Conservation (phyloP, 1,140 invertebrate species). For the Thrips palmi region DNA sequence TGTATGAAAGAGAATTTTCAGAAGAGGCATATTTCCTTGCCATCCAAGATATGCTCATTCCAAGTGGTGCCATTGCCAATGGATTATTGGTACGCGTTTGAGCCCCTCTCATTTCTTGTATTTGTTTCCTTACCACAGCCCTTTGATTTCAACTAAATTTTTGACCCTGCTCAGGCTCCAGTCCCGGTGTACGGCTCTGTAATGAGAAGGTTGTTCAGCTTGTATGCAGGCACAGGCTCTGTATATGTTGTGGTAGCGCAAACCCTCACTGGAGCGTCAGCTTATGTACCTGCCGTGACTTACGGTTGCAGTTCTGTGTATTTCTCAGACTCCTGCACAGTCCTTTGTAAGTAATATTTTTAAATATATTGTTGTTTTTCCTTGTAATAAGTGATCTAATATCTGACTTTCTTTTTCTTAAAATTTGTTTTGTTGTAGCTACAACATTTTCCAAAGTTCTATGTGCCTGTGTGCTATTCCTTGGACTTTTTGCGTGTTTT, state of each 20-base stretch:
- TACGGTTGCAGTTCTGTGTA: constrained; percentile 37
- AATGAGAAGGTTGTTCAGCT: constrained; percentile 32
- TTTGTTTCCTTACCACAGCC: too few species aligned
- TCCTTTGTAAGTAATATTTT: constrained; percentile 23
- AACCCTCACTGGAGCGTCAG: constrained; percentile 25
- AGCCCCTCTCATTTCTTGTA: too few species aligned
- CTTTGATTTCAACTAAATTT: too few species aligned
- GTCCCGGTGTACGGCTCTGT: constrained; percentile 13
- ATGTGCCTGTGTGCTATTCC: constrained; percentile 30
- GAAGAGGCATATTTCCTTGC: constrained; percentile 36
- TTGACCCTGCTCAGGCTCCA: too few species aligned
- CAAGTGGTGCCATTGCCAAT: constrained; percentile 14
- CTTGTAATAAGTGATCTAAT: neutral
- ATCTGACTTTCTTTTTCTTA: neutral
- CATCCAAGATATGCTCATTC: constrained; percentile 39
- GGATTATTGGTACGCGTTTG: too few species aligned
- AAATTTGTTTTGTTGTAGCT: constrained; percentile 20
- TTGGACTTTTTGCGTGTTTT: constrained; percentile 36
- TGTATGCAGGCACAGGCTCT: constrained; percentile 40
- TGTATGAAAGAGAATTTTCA: constrained; percentile 34
- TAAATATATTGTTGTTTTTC: neutral
- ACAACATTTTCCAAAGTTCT: constrained; percentile 27
- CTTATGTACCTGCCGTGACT: constrained; percentile 44
- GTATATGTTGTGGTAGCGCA: constrained; percentile 40
- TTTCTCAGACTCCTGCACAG: constrained; percentile 25